phyloP scores from a whole-genome alignment of 2,113 vertebrate species.

The Protobothrops flavoviridis region DNA sequence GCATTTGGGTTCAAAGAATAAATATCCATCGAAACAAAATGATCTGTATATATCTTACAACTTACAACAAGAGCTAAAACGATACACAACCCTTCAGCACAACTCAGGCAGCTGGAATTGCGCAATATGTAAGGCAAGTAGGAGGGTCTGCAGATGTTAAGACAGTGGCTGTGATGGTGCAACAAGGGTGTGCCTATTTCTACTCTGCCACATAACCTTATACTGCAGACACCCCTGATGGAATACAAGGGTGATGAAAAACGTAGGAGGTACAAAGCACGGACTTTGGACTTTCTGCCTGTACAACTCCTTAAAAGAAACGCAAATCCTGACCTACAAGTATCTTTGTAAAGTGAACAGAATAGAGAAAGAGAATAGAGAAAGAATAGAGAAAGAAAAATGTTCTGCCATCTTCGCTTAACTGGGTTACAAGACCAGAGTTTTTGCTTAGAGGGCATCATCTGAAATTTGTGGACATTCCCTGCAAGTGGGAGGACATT shows the following conservation, averaged over 20 bases:
- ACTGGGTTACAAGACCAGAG: neutral
- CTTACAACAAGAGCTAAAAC: neutral
- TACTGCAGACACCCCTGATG: neutral
- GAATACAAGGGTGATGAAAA: neutral
- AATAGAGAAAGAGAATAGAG: too few species aligned
- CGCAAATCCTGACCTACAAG: too few species aligned
- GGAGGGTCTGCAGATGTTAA: neutral
- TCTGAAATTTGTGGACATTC: neutral
- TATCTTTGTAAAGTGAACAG: too few species aligned
- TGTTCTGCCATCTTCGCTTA: neutral
- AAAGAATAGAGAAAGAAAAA: too few species aligned
- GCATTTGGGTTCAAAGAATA: neutral
- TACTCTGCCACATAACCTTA: neutral
- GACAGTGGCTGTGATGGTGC: neutral
- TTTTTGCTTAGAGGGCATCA: neutral
- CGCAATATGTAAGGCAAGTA: neutral
- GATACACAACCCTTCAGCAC: neutral
- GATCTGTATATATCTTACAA: neutral
- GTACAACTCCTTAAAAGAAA: too few species aligned
- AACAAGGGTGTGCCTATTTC: neutral
- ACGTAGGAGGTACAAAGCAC: neutral
- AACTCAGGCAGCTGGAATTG: neutral
- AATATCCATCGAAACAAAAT: neutral
- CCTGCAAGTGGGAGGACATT: neutral
- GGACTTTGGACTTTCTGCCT: neutral